Evolutionary conservation across 2,888 invertebrate species (phyloP).

Genomic region (Ochropacha duplaris): DNA sequence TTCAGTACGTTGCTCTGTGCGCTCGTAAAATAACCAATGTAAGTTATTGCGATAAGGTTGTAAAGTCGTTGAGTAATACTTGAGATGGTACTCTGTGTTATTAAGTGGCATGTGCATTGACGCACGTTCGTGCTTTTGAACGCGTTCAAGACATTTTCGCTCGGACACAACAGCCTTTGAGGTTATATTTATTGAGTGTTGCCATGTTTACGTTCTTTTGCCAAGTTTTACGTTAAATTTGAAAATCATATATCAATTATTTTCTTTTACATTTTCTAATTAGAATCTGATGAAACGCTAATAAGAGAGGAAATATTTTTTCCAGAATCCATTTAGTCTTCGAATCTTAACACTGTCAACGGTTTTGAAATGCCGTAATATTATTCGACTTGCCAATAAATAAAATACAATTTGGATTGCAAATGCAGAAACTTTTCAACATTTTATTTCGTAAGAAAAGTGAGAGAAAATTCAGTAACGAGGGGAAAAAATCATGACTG

Average conservation of each 20-base stretch:
- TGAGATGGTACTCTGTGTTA: constrained; percentile 49
- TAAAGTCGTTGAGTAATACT: constrained; percentile 33
- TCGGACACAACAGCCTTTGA: constrained; percentile 71
- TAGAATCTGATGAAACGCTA: neutral
- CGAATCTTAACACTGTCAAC: too few relatives aligned
- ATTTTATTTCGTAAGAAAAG: neutral
- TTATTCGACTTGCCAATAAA: neutral
- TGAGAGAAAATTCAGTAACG: neutral
- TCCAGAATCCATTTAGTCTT: neutral
- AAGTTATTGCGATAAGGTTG: constrained; percentile 49
- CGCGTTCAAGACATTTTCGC: constrained; percentile 63
- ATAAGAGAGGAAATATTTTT: neutral
- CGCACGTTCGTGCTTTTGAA: constrained; percentile 52
- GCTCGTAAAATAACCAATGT: constrained; percentile 48
- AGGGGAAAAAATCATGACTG: neutral
- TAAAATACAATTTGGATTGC: neutral
- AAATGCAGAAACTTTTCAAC: neutral
- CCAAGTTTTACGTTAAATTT: constrained; percentile 8
- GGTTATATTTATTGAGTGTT: constrained; percentile 65
- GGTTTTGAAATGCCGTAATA: neutral
- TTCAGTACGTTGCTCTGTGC: constrained; percentile 18
- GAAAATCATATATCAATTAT: neutral
- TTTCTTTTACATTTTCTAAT: too few relatives aligned
- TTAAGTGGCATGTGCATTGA: constrained; percentile 34
- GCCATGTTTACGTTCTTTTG: constrained; percentile 36